Evolutionary conservation across 2,888 invertebrate species (phyloP).

Genomic region (Ochropacha duplaris): DNA sequence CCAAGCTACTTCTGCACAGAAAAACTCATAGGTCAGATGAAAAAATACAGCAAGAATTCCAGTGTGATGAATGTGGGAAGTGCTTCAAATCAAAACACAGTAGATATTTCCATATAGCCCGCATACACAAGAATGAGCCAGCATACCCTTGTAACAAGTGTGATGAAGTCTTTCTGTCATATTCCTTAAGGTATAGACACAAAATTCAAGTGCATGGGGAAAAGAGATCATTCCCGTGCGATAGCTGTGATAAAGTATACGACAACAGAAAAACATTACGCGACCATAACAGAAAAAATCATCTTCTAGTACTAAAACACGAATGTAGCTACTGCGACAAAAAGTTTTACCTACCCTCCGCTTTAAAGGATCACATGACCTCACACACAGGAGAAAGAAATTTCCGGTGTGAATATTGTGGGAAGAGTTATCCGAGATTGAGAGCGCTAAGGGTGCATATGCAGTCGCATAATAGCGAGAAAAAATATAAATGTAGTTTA

Average conservation of each 20-base stretch:
- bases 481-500: slow-evolving; percentile 75
- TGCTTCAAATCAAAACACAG: slow-evolving; percentile 69
- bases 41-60: slow-evolving; percentile 50
- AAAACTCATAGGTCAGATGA: slow-evolving; percentile 62
- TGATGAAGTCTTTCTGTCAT: slow-evolving; percentile 64
- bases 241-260: slow-evolving; percentile 65
- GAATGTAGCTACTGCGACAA: slow-evolving; percentile 80
- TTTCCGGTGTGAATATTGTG: slow-evolving; percentile 68
- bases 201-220: slow-evolving; percentile 68
- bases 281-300: slow-evolving; percentile 66
- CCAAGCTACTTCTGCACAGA: slow-evolving; percentile 68
- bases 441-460: slow-evolving; percentile 77
- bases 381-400: slow-evolving; percentile 72
- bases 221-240: slow-evolving; percentile 60
- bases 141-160: slow-evolving; percentile 68
- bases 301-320: slow-evolving; percentile 69
- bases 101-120: slow-evolving; percentile 59
- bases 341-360: slow-evolving; percentile 72
- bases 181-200: slow-evolving; percentile 61
- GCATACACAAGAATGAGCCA: slow-evolving; percentile 64
- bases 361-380: slow-evolving; percentile 70
- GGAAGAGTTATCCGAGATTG: slow-evolving; percentile 66
- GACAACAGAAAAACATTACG: slow-evolving; percentile 65
- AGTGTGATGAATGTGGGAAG: slow-evolving; percentile 77
- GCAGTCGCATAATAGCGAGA: slow-evolving; percentile 78